phyloP scores from a whole-genome alignment of 1,140 invertebrate species.

The Pseudomyrmex pallidus region DNA sequence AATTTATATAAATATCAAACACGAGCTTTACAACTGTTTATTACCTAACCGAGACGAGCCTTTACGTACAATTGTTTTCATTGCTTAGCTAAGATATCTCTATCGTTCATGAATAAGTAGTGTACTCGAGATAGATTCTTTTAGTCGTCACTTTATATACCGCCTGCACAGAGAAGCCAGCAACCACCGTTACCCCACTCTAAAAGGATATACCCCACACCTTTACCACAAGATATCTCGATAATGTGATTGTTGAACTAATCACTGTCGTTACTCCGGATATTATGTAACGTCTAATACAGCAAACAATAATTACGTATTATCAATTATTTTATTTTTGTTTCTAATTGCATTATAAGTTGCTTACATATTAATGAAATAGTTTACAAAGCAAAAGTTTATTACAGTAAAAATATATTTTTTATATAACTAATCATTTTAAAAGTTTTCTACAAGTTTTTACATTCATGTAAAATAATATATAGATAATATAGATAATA shows the following conservation, averaged over 20 bases:
- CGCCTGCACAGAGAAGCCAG: slow-evolving; percentile 24
- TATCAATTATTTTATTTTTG: neutral
- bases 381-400: neutral
- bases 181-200: slow-evolving; percentile 67
- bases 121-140: slow-evolving; percentile 53
- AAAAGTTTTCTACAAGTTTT: no score
- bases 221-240: slow-evolving; percentile 61
- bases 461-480: no score
- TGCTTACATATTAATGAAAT: neutral
- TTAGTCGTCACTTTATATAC: slow-evolving; percentile 74
- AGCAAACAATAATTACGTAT: slow-evolving; percentile 16
- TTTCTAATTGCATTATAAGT: neutral
- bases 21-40: slow-evolving; percentile 5
- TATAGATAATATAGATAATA: no score
- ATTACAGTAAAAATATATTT: no score
- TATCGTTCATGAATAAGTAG: slow-evolving; percentile 44
- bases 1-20: neutral
- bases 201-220: slow-evolving; percentile 42
- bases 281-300: slow-evolving; percentile 66
- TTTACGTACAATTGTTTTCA: slow-evolving; percentile 67
- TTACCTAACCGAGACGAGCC: neutral
- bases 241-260: slow-evolving; percentile 21
- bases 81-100: slow-evolving; percentile 22
- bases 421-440: no score
- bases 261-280: neutral